phyloP scores from a whole-genome alignment of 2,113 vertebrate species.

The Nasalis larvatus region DNA sequence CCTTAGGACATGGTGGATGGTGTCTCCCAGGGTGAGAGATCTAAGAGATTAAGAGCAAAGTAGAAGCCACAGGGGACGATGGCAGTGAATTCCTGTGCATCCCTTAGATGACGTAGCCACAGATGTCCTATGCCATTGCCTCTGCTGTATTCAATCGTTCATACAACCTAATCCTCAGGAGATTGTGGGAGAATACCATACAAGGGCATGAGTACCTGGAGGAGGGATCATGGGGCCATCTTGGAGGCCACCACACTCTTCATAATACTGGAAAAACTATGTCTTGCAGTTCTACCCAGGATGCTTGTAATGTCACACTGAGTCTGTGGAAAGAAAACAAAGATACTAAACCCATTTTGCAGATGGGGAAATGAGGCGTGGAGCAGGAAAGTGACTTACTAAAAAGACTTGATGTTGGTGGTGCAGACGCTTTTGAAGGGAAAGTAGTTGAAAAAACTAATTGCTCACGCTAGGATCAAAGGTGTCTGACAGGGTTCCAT shows the following conservation, averaged over 20 bases:
- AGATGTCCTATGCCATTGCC: rapidly evolving
- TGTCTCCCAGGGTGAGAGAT: neutral
- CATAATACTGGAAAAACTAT: neutral
- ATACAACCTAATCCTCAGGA: neutral
- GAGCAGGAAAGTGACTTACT: neutral
- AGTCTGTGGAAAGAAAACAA: neutral
- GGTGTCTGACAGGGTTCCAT: neutral
- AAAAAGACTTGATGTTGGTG: neutral
- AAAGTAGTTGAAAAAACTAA: neutral
- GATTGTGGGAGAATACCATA: neutral
- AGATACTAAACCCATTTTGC: neutral
- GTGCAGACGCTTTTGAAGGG: neutral
- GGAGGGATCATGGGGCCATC: neutral
- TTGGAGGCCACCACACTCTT: neutral
- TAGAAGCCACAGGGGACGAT: neutral
- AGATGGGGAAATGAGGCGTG: neutral
- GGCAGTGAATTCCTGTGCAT: too few relatives aligned
- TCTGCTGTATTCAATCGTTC: neutral
- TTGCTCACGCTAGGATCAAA: neutral
- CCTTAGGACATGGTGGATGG: neutral
- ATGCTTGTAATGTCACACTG: neutral
- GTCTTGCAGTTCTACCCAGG: neutral
- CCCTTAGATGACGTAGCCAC: neutral
- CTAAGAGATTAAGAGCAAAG: neutral
- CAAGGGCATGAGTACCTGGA: neutral